Base-by-base conservation (phyloP, 1,140 invertebrate species). In the Atopsyche davidsoni region DNA sequence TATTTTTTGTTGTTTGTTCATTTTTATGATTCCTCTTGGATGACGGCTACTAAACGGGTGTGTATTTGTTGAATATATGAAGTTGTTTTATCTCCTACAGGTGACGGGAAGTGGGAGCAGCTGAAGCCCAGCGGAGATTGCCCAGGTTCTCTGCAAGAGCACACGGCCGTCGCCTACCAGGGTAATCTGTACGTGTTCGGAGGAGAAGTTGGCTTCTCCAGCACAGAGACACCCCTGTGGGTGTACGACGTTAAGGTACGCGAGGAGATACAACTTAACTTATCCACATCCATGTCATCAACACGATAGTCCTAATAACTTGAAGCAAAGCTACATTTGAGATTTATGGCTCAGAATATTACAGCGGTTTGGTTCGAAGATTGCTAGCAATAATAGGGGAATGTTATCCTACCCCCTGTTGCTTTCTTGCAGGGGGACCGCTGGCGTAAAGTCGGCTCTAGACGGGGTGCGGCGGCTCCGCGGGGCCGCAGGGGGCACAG, bases 161-260 rank as follows among this genome's bases (percentile, higher is more conserved):
- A 93, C 69, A 83, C 84, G 11, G 82, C 89, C 28, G 84, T 91
- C 4, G 77, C 83, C n/a, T 82, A 86, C 66, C 79, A 80, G 61
- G 78, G 80, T 55, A 76, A 76, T 46, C 75, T 95, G 21, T 89
- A 92, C 61, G 82, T 94, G 25, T 94, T 94, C 72, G 92, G 92
- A 0, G 92, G 91, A 1, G 87, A 92, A 61, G 79, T 93, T 6
- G 85, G 87, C 17, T 86, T 90, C 69, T 83, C 84, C 11, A 78
- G 81, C 19, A 83, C 79, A 32, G 89, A 92, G 66, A 90, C 88
- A 0, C 89, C 90, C 10, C 75, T 94, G 1, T 95, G 91, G 91
- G 81, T 89, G 47, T 89, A 91, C 60, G 82, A 89, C 57, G 79
- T 89, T 16, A 79, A 82, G 79, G 86, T 89, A 69, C 65, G 53